phyloP scores from a whole-genome alignment of 1,140 invertebrate species.

The Cherax destructor region DNA sequence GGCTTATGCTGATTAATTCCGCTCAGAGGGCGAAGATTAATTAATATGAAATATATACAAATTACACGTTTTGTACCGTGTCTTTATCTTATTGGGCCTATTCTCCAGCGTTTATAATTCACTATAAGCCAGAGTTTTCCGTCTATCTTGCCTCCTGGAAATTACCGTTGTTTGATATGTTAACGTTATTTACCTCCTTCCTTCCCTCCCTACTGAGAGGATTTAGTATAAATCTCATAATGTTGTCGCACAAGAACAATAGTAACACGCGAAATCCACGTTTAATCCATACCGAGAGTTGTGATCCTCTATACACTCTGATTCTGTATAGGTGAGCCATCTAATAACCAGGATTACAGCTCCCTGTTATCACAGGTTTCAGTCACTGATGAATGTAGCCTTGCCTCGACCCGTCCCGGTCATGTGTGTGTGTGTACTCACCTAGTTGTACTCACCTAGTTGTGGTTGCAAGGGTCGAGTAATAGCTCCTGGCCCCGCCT shows the following conservation, averaged over 20 bases:
- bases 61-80: too few relatives aligned
- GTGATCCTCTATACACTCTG: background rate
- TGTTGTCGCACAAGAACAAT: background rate
- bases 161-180: background rate
- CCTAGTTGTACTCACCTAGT: too few relatives aligned
- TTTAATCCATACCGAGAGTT: background rate
- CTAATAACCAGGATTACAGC: background rate
- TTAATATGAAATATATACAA: too few relatives aligned
- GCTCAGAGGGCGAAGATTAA: too few relatives aligned
- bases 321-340: conserved; percentile 3
- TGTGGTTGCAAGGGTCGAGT: too few relatives aligned
- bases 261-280: background rate
- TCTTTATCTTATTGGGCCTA: too few relatives aligned
- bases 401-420: background rate
- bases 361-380: background rate
- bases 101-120: too few relatives aligned
- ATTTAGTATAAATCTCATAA: background rate
- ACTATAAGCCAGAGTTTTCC: too few relatives aligned
- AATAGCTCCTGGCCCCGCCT: too few relatives aligned
- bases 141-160: too few relatives aligned
- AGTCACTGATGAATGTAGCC: background rate
- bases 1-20: too few relatives aligned
- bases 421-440: too few relatives aligned
- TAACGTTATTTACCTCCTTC: background rate
- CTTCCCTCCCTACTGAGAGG: background rate